These are phyloP conservation scores for Astur gentilis DNA, from an alignment of 2,113 vertebrate genomes.

Conservation along the genomic window DNA sequence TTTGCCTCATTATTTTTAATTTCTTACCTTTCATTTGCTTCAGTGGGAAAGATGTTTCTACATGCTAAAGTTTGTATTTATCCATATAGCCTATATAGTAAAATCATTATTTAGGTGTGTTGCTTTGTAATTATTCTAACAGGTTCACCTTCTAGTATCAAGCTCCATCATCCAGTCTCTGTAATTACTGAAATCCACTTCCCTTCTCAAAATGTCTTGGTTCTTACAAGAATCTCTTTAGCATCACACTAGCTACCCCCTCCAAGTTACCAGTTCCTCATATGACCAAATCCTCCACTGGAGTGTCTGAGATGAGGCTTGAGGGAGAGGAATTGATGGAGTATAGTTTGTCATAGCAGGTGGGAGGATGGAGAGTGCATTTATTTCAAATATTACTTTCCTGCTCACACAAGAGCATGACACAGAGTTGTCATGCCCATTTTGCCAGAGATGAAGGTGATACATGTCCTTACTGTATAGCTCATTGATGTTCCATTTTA, in stretches of 20 bases:
- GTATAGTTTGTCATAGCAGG: background rate
- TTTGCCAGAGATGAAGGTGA: background rate
- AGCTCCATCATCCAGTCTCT: background rate
- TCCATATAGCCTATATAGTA: background rate
- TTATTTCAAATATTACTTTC: background rate
- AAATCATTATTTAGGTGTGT: background rate
- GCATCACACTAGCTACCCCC: background rate
- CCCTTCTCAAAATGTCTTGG: background rate
- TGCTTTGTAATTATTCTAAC: background rate
- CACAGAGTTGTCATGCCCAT: background rate
- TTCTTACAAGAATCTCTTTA: background rate
- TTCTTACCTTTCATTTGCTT: background rate
- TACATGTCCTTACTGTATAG: background rate
- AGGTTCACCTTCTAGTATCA: background rate
- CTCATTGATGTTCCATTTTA: background rate
- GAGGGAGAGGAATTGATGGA: background rate
- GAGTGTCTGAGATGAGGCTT: background rate
- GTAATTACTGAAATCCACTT: background rate
- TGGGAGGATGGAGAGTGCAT: background rate
- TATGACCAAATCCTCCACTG: background rate
- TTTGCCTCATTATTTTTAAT: background rate
- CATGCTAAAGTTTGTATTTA: background rate
- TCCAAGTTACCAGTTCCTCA: background rate
- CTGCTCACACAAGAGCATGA: background rate
- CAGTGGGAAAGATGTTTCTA: background rate